These are phyloP conservation scores for Cryptotis parvus DNA, from an alignment of 2,113 vertebrate genomes.

Conservation along the genomic window DNA sequence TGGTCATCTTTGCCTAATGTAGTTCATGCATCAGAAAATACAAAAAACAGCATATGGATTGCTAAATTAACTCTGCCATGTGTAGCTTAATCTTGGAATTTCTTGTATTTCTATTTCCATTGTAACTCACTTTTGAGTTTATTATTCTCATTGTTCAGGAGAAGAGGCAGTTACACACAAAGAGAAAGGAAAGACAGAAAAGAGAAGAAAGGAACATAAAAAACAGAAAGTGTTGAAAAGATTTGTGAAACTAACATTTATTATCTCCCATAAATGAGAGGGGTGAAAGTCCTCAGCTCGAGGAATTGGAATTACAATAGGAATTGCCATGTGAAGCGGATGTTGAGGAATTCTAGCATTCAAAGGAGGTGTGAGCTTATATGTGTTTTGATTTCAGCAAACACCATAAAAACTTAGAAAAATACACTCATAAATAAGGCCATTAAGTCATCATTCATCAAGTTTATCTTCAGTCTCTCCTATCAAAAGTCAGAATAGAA, in stretches of 20 bases:
- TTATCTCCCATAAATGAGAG: neutral
- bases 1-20: slow-evolving; percentile 40
- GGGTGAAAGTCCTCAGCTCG: neutral
- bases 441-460: slow-evolving; percentile 14
- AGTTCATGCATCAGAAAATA: slow-evolving; percentile 36
- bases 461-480: neutral
- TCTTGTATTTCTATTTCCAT: slow-evolving; percentile 73
- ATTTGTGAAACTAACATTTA: slow-evolving; percentile 16
- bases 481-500: neutral
- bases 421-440: slow-evolving; percentile 22
- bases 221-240: neutral
- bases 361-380: neutral
- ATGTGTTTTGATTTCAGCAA: slow-evolving; percentile 32
- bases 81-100: slow-evolving; percentile 70
- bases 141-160: slow-evolving; percentile 49
- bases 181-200: neutral
- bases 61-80: slow-evolving; percentile 40
- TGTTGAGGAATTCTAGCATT: slow-evolving; percentile 11
- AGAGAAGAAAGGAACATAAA: neutral
- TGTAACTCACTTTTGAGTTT: slow-evolving; percentile 68
- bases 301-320: too few species aligned
- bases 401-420: slow-evolving; percentile 35
- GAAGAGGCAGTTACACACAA: neutral
- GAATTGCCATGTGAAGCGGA: neutral
- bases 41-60: neutral